Evolutionary conservation across 2,113 vertebrate genomes (phyloP), one percentile per base, ranked within the genome.

Genomic region (Grallaria varia): DNA sequence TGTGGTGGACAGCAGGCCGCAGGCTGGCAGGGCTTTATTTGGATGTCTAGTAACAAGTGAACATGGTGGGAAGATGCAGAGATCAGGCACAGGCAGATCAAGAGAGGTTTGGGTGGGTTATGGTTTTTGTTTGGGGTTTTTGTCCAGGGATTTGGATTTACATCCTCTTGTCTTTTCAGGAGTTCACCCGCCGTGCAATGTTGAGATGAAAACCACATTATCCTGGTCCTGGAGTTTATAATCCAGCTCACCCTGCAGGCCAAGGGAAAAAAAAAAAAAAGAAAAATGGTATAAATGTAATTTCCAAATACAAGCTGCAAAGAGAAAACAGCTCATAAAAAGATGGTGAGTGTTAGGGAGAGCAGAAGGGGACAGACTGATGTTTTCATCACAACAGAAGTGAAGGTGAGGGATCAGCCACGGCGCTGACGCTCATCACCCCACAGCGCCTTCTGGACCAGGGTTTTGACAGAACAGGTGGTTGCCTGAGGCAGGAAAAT

Each of bases 171-270:
- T 90, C 90, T 87, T 77, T 94, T 64, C 58, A 87, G 94, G 84
- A 84, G 59, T 95, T 98, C 98, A 99, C 93, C 99, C 99, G 19
- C 99, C 99, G 3, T 99, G 99, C 89, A 99, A 97, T 5, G 99
- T 99, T 6, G 99, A 99, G 96, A 99, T 99, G 97, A 99, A 99
- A 96, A 99, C 98, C 44, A 99, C 76, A 24, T 98, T 99, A 98
- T 99, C 99, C 94, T 98, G 98, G 97, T 99, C 98, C 94, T 99
- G 98, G 52, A 99, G 98, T 94, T 98, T 98, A 93, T 99, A 99
- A 87, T 99, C 98, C 97, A 99, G 97, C 96, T 99, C 99, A 37
- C 99, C 99, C 99, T 99, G 97, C 94, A 97, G 88, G 79, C 92
- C 74, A 86, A 95, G 76, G 19, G 4, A 59, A 74, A 45, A 19